Percentiles rank a stretch among this genome's conserved stretches.
Evolutionary conservation across 2,113 vertebrate genomes (phyloP).

Genomic region (Proterorhinus semilunaris): DNA sequence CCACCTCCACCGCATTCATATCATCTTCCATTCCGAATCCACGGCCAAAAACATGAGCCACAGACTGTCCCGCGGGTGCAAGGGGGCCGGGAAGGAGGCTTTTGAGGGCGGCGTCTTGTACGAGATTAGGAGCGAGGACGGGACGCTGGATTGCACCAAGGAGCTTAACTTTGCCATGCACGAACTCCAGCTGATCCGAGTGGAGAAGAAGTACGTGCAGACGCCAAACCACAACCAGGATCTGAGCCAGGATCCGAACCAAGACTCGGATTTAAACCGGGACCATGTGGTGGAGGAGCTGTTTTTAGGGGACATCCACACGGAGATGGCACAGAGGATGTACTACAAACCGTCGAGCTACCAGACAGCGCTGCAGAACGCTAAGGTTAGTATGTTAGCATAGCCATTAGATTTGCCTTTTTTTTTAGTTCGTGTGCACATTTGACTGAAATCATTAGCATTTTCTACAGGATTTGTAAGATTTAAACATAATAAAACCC

Average conservation of each 20-base stretch:
- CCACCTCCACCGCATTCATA: slow-evolving; percentile 83
- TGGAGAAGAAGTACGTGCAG: slow-evolving; percentile 92
- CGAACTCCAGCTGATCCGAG: slow-evolving; percentile 90
- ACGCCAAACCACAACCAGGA: neutral
- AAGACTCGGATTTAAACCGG: slow-evolving; percentile 72
- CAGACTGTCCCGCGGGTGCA: slow-evolving; percentile 82
- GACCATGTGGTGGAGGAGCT: slow-evolving; percentile 94
- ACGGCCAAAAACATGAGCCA: slow-evolving; percentile 80
- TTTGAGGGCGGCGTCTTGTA: slow-evolving; percentile 82
- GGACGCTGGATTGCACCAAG: slow-evolving; percentile 81
- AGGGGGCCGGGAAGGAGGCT: slow-evolving; percentile 63
- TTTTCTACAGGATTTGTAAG: no score
- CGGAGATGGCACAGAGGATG: slow-evolving; percentile 85
- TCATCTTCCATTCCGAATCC: slow-evolving; percentile 82
- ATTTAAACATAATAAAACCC: no score
- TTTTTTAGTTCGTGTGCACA: no score
- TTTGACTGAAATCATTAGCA: no score
- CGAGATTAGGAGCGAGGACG: slow-evolving; percentile 86
- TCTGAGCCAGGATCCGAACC: neutral
- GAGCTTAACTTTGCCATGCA: slow-evolving; percentile 95
- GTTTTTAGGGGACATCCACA: slow-evolving; percentile 93
- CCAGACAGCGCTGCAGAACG: slow-evolving; percentile 90
- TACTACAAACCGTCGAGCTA: slow-evolving; percentile 94
- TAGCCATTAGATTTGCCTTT: no score
- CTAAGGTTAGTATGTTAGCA: slow-evolving; percentile 77